Base-by-base conservation (phyloP, 2,797 vertebrate species). In the Chaetodon trifasciatus region DNA sequence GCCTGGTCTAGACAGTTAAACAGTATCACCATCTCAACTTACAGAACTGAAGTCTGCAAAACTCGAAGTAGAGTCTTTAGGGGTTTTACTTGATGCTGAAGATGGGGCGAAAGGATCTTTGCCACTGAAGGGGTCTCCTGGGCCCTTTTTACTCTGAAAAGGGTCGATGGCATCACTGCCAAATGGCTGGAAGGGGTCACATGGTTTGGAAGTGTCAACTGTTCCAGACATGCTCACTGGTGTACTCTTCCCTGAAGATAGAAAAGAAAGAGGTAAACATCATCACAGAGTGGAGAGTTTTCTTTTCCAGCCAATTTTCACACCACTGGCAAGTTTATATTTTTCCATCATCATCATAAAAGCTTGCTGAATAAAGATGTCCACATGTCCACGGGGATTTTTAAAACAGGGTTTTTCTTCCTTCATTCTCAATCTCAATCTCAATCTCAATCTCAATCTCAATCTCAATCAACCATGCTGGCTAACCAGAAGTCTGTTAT, bases 161-260 rank as follows among this genome's bases (percentile, higher is more conserved):
- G 96, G 97, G 94, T 99, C 98, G 50, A 94, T 92, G 85, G 90
- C 92, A 56, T 97, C 97, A 63, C 96, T 90, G 84, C 96, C 95
- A 21, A 98, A 99, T 1, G 98, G 97, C 94, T 98, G 98, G 95
- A 99, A 99, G 67, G 98, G 97, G 92, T 99, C 98, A 63, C 96
- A 95, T 73, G 96, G 88, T 94, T 98, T 98, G 90, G 96, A 89
- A 67, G 96, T 93, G 84, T 98, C 97, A 70, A 95, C 86, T 67
- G 96, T 90, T 85, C 95, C 96, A 9, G 96, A 94, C 76, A 96
- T 94, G 93, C 94, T 97, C 90, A 99, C 97, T 55, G 98, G 98
- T 75, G 98, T 98, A 84, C 94, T 98, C 93, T 98, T 98, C 96
- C 98, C 98, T 99, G 91, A 78, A 94, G 93, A 93, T 79, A 94